Conservation (phyloP, 2,797 vertebrate genomes). For the Rhincodon typus region DNA sequence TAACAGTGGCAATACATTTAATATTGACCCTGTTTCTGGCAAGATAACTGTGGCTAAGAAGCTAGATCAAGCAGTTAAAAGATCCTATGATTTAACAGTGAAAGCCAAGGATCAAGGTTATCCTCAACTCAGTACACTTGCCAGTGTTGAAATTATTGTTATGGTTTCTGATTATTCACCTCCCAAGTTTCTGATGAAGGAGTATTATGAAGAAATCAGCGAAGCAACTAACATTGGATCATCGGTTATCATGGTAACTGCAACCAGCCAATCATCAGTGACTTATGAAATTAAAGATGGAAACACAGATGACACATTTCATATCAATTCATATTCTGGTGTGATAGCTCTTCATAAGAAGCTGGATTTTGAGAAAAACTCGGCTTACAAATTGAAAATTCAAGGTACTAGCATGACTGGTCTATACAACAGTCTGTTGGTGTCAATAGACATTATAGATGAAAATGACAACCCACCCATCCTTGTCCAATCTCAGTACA, state of each 20-base stretch:
- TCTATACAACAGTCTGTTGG: conserved; percentile 57
- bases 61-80: conserved; percentile 60
- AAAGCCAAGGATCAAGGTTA: conserved; percentile 83
- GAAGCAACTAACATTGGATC: conserved; percentile 66
- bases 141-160: conserved; percentile 66
- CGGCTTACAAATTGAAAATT: conserved; percentile 74
- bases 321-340: conserved; percentile 78
- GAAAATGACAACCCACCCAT: conserved; percentile 84
- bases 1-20: conserved; percentile 74
- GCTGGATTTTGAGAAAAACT: conserved; percentile 75
- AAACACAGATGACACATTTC: conserved; percentile 69
- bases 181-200: conserved; percentile 69
- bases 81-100: conserved; percentile 71
- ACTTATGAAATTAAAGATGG: conserved; percentile 80
- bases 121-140: conserved; percentile 71
- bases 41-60: conserved; percentile 68
- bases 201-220: conserved; percentile 83
- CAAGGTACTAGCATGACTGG: conserved; percentile 69
- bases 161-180: conserved; percentile 70
- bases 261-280: conserved; percentile 70
- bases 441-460: conserved; percentile 78
- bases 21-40: conserved; percentile 67
- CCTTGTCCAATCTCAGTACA: conserved; percentile 64
- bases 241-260: conserved; percentile 67
- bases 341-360: conserved; percentile 67